These are phyloP conservation scores for Myotis findleyi DNA, from an alignment of 2,797 vertebrate species.

Conservation along the genomic window DNA sequence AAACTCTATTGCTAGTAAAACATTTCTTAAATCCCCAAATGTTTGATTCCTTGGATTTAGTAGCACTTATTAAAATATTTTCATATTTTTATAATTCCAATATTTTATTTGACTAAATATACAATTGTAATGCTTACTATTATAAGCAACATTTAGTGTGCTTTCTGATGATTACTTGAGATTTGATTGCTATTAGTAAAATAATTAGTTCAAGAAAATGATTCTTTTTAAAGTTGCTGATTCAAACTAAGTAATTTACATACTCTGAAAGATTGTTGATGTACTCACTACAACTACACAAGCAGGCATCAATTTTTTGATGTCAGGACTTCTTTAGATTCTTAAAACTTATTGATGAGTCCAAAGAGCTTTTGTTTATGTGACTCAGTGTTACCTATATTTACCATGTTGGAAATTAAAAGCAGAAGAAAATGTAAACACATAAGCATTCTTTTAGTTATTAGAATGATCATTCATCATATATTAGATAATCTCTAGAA, in stretches of 20 bases:
- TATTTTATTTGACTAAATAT: background rate
- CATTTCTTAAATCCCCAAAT: background rate
- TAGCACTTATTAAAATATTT: conserved; percentile 35
- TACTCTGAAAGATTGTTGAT: background rate
- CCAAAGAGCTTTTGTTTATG: background rate
- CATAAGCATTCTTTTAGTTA: background rate
- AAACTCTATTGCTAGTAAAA: background rate
- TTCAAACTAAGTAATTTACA: background rate
- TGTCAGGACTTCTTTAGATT: background rate
- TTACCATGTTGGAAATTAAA: conserved; percentile 17
- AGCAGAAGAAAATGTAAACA: background rate
- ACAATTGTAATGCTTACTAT: background rate
- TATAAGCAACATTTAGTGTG: background rate
- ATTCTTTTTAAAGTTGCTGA: background rate
- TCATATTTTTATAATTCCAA: background rate
- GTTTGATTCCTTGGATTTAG: conserved; percentile 10
- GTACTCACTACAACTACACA: background rate
- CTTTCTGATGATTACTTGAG: background rate
- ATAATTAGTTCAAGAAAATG: background rate
- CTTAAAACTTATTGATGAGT: background rate
- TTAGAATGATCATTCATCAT: background rate
- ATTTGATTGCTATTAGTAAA: background rate
- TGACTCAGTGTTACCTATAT: background rate
- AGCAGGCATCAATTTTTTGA: background rate
- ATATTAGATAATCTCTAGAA: background rate